Evolutionary conservation across 2,888 invertebrate genomes (phyloP).

Genomic region (Cryptus armator): DNA sequence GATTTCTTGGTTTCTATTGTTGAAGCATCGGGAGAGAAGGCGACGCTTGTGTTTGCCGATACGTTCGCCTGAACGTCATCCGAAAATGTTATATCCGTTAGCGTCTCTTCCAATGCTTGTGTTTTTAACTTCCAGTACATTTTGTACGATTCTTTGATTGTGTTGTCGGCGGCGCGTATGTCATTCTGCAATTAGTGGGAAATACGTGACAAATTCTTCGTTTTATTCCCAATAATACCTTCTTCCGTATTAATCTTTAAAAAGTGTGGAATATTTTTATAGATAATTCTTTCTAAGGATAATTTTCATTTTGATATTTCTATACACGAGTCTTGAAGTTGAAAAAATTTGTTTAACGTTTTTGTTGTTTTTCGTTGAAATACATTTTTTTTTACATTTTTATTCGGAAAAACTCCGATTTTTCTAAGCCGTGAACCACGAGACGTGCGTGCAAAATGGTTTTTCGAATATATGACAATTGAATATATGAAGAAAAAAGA

Average conservation of each 20-base stretch:
- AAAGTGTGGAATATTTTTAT: too few relatives aligned
- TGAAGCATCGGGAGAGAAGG: not conserved
- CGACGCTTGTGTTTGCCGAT: conserved; percentile 64
- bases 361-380: not conserved
- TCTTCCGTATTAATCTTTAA: too few relatives aligned
- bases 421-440: too few relatives aligned
- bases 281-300: not conserved
- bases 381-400: not conserved
- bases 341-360: not conserved
- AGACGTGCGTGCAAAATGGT: too few relatives aligned
- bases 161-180: conserved; percentile 91
- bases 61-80: conserved; percentile 78
- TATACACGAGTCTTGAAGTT: not conserved
- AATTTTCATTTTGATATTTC: not conserved
- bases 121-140: conserved; percentile 93
- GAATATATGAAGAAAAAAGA: too few relatives aligned
- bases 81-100: conserved; percentile 86
- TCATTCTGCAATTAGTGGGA: conserved; percentile 88
- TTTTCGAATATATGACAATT: too few relatives aligned
- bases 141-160: conserved; percentile 92
- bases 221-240: too few relatives aligned
- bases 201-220: not conserved
- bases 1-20: conserved; percentile 31
- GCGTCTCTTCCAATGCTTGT: conserved; percentile 90
- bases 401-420: too few relatives aligned